Base-by-base conservation (phyloP, 2,797 vertebrate genomes). In the Acropternis orthonyx region DNA sequence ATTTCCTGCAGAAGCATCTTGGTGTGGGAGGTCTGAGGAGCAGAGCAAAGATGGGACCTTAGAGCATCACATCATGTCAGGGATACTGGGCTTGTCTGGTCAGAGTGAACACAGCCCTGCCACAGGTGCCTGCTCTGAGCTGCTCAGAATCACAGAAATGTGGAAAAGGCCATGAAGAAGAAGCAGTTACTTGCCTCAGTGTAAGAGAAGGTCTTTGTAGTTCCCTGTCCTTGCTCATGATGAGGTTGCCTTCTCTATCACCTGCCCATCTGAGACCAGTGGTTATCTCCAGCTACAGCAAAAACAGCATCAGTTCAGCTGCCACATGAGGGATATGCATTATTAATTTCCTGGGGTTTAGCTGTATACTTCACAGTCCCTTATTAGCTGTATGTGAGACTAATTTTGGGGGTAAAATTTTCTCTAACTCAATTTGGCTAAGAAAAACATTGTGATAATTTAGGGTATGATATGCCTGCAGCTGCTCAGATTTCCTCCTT, bases 11-110 rank as follows among this genome's bases (percentile, higher is more conserved):
- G 67, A 52, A 44, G 23, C 23, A 13, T 66, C 68, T 32, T 37
- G 0, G 1, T 14, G 51, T 16, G 36, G 76, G 59, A 69, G 63
- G 63, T 79, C 67, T 0, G 0, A 39, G 71, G 85, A 36, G 55
- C 67, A 27, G 56, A 19, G 18, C 0, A 3, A 62, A 68, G 71
- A 11, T 26, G 18, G 51, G 21, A 26, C 30, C 44, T 18, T 6
- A 8, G 27, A 41, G 2, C n/a, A 6, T 17, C 8, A 0, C 7
- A 3, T 26, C 0, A 0, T 37, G 21, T 14, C 14, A 3, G 81
- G 71, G 75, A 4, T 58, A 2, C 4, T 5, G 3, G 30, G 61
- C 17, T 30, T 7, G 1, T 3, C 8, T 37, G 73, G 22, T 3
- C 54, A 21, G 1, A 14, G 52, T 3, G 11, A 30, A 0, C 52